Evolutionary conservation across 1,140 invertebrate species (phyloP).

Genomic region (Drosophila lacertosa): DNA sequence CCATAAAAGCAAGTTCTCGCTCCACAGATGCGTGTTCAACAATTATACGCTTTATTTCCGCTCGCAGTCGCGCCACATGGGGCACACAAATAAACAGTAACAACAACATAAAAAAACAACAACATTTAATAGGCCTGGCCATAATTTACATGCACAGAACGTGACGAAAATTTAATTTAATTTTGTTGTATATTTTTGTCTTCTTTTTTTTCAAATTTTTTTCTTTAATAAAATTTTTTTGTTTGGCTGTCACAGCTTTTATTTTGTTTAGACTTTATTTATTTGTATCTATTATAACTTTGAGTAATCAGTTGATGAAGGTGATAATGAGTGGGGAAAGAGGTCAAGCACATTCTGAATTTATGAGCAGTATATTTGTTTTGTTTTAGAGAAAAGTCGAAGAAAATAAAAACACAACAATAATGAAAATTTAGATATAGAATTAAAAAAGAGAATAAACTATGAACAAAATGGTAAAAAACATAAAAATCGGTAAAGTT

Average conservation of each 20-base stretch:
- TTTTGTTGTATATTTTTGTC: conserved; percentile 16
- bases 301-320: conserved; percentile 24
- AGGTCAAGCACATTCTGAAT: conserved; percentile 2
- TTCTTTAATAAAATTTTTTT: conserved; percentile 23
- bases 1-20: conserved; percentile 26
- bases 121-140: conserved; percentile 26
- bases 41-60: conserved; percentile 56
- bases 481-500: too few species aligned
- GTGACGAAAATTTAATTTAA: conserved; percentile 54
- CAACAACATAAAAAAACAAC: conserved; percentile 15
- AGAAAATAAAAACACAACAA: too few species aligned
- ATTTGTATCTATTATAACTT: conserved; percentile 2
- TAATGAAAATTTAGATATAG: too few species aligned
- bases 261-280: not conserved
- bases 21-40: conserved; percentile 38
- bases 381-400: too few species aligned
- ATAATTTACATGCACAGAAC: conserved; percentile 52
- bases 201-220: conserved; percentile 27
- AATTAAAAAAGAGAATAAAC: too few species aligned
- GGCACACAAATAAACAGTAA: conserved; percentile 14
- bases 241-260: conserved; percentile 21
- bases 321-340: conserved; percentile 19
- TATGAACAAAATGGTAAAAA: too few species aligned
- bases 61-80: conserved; percentile 36
- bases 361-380: not conserved